Evolutionary conservation across 2,797 vertebrate species (phyloP), one percentile per base, ranked within the genome.

Genomic region (Naso thynnoides): DNA sequence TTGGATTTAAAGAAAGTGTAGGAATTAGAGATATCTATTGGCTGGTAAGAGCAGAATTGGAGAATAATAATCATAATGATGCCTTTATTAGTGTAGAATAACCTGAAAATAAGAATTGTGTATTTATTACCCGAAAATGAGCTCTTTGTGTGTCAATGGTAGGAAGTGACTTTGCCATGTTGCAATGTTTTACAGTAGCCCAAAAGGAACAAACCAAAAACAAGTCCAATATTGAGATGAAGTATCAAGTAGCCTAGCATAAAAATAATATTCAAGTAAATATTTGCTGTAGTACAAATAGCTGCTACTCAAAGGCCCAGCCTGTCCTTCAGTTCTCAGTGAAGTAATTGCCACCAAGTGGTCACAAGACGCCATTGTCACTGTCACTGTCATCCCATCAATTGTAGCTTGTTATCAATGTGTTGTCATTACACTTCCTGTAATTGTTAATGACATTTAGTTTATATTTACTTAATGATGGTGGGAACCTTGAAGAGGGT

Each of bases 261-360:
- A 19, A 38, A 36, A n/a, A n/a, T n/a, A 39, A 38, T 15, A 38
- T 21, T 49, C 47, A 1, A 27, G 29, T 54, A 54, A 33, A 29
- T 5, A 13, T 19, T 10, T 26, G 10, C 7, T 53, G 23, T 23
- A n/a, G 18, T 48, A 56, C 14, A 56, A 9, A 14, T 44, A 44
- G 26, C 47, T 41, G 31, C 59, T 54, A 33, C 14, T 50, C 42
- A 19, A 16, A 14, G 15, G 41, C 18, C 5, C 8, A 23, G 4
- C 16, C 53, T 49, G 26, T 10, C 23, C 18, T 53, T 70, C 48
- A 50, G 14, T 47, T 72, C 45, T 31, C 50, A 19, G 19, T 48
- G 33, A 44, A 29, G 26, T 44, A 86, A 54, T 69, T 78, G 72
- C 81, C 86, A 75, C 81, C 86, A 66, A 76, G 87, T 88, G 83